Conservation (phyloP, 2,888 invertebrate species). For the Serrognathus titanus region DNA sequence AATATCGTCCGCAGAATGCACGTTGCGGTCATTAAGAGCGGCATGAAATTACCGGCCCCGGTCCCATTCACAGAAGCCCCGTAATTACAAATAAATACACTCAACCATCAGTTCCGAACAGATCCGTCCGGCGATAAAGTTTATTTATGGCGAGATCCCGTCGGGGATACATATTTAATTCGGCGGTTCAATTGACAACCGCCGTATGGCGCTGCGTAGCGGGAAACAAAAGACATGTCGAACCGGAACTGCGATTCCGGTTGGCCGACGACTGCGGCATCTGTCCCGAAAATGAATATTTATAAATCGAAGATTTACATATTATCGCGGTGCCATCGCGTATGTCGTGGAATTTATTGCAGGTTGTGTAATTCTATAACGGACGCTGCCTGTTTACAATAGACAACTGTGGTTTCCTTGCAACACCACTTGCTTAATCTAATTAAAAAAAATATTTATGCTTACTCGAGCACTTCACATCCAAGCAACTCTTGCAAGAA, state of each 20-base stretch:
- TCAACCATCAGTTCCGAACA: slow-evolving; percentile 32
- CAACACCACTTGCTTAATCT: no score
- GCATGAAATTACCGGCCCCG: slow-evolving; percentile 25
- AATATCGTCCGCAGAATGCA: slow-evolving; percentile 7
- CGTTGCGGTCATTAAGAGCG: slow-evolving; percentile 25
- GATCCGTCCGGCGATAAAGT: slow-evolving; percentile 33
- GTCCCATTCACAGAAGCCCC: slow-evolving; percentile 27
- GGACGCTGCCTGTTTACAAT: slow-evolving; percentile 22
- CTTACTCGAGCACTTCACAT: no score
- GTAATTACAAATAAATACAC: slow-evolving; percentile 20
- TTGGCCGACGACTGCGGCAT: slow-evolving; percentile 33
- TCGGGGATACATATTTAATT: slow-evolving; percentile 42
- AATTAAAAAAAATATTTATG: no score
- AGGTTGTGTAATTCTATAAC: slow-evolving; percentile 35
- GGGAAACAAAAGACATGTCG: slow-evolving; percentile 43
- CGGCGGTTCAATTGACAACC: slow-evolving; percentile 38
- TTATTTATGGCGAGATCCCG: slow-evolving; percentile 36
- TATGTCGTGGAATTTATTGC: slow-evolving; percentile 34
- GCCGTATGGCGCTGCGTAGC: slow-evolving; percentile 38
- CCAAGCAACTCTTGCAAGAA: no score
- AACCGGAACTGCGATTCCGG: slow-evolving; percentile 50
- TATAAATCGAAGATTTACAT: slow-evolving; percentile 39
- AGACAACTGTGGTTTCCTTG: background rate
- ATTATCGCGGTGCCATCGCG: slow-evolving; percentile 33
- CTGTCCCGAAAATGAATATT: slow-evolving; percentile 39